Conservation (phyloP, 1,140 invertebrate genomes). For the Mylabris phalerata region DNA sequence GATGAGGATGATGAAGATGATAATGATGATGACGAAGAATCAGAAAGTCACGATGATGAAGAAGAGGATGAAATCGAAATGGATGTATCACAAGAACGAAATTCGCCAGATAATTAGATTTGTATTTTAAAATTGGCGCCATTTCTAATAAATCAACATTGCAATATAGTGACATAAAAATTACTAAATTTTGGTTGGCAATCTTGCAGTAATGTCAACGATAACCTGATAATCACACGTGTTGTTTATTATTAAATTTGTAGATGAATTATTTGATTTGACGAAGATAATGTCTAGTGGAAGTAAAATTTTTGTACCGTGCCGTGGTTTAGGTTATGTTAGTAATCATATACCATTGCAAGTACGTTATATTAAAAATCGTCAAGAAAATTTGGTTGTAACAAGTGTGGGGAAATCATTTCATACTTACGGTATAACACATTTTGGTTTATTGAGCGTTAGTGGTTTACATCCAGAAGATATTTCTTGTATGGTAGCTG, state of each 20-base stretch:
- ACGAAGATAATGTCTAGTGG: no score
- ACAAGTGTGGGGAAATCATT: constrained; percentile 87
- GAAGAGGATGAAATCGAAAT: constrained; percentile 43
- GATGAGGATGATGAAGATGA: constrained; percentile 43
- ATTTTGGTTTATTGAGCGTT: constrained; percentile 76
- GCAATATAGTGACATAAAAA: background rate
- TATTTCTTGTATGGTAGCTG: constrained; percentile 74
- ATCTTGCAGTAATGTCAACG: background rate
- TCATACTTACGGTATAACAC: constrained; percentile 81
- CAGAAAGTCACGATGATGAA: constrained; percentile 43
- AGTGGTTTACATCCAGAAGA: constrained; percentile 73
- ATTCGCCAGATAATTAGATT: constrained; percentile 26
- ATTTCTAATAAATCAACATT: background rate
- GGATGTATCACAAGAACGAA: constrained; percentile 36
- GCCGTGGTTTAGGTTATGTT: constrained; percentile 85
- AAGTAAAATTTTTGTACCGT: constrained; percentile 76
- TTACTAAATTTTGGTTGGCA: background rate
- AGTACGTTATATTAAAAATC: constrained; percentile 73
- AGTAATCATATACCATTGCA: constrained; percentile 84
- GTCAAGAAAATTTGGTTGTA: constrained; percentile 82
- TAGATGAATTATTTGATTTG: no score
- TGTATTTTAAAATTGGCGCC: background rate
- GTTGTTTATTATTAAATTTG: no score
- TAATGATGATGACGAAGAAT: constrained; percentile 43
- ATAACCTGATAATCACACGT: no score